A percentile compares a stretch with the other conserved stretches of the same genome.
phyloP scores from a whole-genome alignment of 2,888 invertebrate genomes.

The Volucella zonaria region DNA sequence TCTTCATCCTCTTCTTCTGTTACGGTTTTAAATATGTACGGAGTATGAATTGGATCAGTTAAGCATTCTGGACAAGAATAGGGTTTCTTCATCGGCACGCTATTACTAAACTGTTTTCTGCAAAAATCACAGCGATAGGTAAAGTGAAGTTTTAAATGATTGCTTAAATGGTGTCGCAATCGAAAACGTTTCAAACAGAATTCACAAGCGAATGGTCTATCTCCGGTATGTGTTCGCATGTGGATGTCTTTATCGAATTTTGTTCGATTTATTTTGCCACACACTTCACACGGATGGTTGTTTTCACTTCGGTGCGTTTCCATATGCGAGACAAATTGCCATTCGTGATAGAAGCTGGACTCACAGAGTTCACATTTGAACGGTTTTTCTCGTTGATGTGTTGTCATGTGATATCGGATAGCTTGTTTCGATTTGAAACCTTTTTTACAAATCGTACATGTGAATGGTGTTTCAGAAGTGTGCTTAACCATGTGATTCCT shows the following conservation, averaged over 20 bases:
- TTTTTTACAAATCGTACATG: constrained; percentile 76
- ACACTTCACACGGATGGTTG: constrained; percentile 77
- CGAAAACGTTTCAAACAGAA: constrained; percentile 77
- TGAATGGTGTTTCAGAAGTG: constrained; percentile 77
- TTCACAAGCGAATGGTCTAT: constrained; percentile 83
- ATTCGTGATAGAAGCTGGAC: constrained; percentile 80
- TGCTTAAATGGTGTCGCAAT: constrained; percentile 77
- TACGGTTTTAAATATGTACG: neutral
- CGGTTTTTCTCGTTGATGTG: constrained; percentile 76
- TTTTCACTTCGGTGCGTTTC: constrained; percentile 75
- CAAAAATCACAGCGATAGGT: constrained; percentile 77
- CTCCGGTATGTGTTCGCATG: constrained; percentile 84
- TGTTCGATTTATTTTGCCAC: constrained; percentile 75
- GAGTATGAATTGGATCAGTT: neutral
- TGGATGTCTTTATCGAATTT: constrained; percentile 77
- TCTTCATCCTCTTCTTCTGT: constrained; percentile 45
- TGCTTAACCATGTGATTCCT: constrained; percentile 78
- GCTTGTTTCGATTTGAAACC: constrained; percentile 78
- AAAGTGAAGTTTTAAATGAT: constrained; percentile 77
- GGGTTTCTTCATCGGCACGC: constrained; percentile 76
- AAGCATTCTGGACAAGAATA: constrained; percentile 75
- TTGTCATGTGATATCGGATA: constrained; percentile 77
- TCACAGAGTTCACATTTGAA: constrained; percentile 82
- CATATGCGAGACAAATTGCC: constrained; percentile 76
- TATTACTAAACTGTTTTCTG: constrained; percentile 76